These are phyloP conservation scores for Metallyticus violacea DNA, from an alignment of 2,888 invertebrate species.

Conservation along the genomic window DNA sequence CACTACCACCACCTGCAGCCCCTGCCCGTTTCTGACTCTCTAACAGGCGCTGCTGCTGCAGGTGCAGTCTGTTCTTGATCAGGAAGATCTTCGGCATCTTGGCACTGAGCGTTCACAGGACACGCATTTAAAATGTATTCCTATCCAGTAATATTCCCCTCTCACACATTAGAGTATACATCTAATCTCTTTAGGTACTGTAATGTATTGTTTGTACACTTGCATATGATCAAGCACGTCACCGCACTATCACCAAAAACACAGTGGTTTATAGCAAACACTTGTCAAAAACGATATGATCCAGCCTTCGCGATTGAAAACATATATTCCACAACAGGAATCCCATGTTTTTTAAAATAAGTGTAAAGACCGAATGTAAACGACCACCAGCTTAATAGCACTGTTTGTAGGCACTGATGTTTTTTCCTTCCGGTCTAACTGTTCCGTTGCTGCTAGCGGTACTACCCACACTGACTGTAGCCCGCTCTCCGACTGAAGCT, in stretches of 20 bases:
- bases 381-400: background rate
- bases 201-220: background rate
- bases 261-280: background rate
- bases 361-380: background rate
- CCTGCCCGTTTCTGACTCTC: conserved; percentile 71
- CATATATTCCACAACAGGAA: background rate
- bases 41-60: conserved; percentile 82
- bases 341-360: background rate
- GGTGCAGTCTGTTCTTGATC: conserved; percentile 86
- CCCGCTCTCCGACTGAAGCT: conserved; percentile 16
- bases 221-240: background rate
- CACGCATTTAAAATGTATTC: no score
- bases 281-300: background rate
- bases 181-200: background rate
- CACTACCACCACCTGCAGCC: conserved; percentile 40
- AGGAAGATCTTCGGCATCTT: conserved; percentile 91
- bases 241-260: background rate
- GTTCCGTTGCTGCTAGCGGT: background rate
- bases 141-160: background rate
- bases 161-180: background rate
- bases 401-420: background rate
- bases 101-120: conserved; percentile 13
- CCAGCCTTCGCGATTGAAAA: background rate
- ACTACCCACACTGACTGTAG: conserved; percentile 14
- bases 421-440: background rate